A percentile compares a stretch with the other conserved stretches of the same genome.
phyloP scores from a whole-genome alignment of 2,888 invertebrate species.

The Drosophila merina region DNA sequence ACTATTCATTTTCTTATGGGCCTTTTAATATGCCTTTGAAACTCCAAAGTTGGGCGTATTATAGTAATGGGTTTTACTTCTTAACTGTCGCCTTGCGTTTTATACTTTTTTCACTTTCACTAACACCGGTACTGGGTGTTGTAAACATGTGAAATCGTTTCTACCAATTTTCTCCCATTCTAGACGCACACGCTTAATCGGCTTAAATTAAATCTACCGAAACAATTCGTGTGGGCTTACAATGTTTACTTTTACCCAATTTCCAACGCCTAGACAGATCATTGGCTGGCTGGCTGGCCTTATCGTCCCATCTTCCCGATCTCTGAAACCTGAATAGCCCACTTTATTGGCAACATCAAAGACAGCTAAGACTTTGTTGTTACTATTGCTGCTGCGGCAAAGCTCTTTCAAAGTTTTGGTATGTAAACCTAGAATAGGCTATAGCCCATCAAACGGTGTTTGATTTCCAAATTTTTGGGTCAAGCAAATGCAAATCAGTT shows the following conservation, averaged over 20 bases:
- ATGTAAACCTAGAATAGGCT: slow-evolving; percentile 43
- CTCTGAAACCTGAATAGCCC: slow-evolving; percentile 37
- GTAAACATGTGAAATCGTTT: slow-evolving; percentile 43
- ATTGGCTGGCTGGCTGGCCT: slow-evolving; percentile 1
- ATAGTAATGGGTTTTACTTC: slow-evolving; percentile 30
- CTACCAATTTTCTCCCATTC: slow-evolving; percentile 30
- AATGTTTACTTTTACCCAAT: slow-evolving; percentile 33
- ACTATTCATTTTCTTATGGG: slow-evolving; percentile 32
- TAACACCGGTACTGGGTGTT: slow-evolving; percentile 20
- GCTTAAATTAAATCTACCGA: slow-evolving; percentile 33
- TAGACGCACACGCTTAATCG: slow-evolving; percentile 25
- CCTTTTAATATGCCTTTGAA: slow-evolving; percentile 20
- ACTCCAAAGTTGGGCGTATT: slow-evolving; percentile 25
- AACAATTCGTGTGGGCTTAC: slow-evolving; percentile 33
- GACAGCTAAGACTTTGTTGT: slow-evolving; percentile 4
- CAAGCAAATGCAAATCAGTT: slow-evolving; percentile 63
- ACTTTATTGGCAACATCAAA: slow-evolving; percentile 36
- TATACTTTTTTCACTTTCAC: slow-evolving; percentile 60
- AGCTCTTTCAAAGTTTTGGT: slow-evolving; percentile 29
- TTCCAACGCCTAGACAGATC: slow-evolving; percentile 25
- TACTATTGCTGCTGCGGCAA: slow-evolving; percentile 11
- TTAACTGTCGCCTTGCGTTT: slow-evolving; percentile 43
- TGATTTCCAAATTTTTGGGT: slow-evolving; percentile 66
- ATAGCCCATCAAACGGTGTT: slow-evolving; percentile 53
- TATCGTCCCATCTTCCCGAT: slow-evolving; percentile 20